Percentiles rank a stretch among this genome's conserved stretches.
Evolutionary conservation across 1,140 invertebrate genomes (phyloP).

Genomic region (Cydia splendana): DNA sequence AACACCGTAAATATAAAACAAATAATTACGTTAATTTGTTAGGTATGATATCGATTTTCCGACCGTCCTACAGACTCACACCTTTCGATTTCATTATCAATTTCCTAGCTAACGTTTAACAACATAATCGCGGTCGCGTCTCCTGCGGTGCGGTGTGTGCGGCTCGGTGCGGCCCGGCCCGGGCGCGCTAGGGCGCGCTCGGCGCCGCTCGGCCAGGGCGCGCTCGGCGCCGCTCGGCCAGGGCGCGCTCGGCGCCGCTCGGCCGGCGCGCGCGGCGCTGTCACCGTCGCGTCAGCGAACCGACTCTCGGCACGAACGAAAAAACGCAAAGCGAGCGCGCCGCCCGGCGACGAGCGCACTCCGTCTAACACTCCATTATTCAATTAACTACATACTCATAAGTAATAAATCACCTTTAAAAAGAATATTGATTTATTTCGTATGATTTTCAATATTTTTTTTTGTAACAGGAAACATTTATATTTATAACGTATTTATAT

Average conservation of each 20-base stretch:
- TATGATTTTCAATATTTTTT: slow-evolving; percentile 81
- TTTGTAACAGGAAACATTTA: slow-evolving; percentile 82
- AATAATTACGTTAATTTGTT: slow-evolving; percentile 80
- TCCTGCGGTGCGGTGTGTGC: slow-evolving; percentile 59
- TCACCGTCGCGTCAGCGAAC: slow-evolving; percentile 59
- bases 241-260: slow-evolving; percentile 39
- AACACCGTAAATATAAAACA: slow-evolving; percentile 80
- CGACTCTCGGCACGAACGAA: slow-evolving; percentile 69
- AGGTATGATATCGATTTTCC: slow-evolving; percentile 79
- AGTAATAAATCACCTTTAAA: slow-evolving; percentile 79
- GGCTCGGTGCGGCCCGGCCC: slow-evolving; percentile 56
- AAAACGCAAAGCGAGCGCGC: slow-evolving; percentile 75
- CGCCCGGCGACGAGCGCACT: slow-evolving; percentile 64
- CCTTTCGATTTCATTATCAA: slow-evolving; percentile 79
- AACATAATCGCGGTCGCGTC: slow-evolving; percentile 76
- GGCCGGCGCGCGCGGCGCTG: slow-evolving; percentile 34
- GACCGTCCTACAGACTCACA: slow-evolving; percentile 76
- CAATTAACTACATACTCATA: slow-evolving; percentile 79
- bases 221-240: slow-evolving; percentile 38
- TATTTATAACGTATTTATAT: slow-evolving; percentile 82
- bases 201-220: slow-evolving; percentile 38
- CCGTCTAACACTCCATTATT: slow-evolving; percentile 75
- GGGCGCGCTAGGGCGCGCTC: slow-evolving; percentile 39
- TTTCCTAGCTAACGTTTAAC: slow-evolving; percentile 80
- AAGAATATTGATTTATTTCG: slow-evolving; percentile 80